Percentiles rank a stretch among this genome's conserved stretches.
Evolutionary conservation across 1,140 invertebrate genomes (phyloP).

Genomic region (Rhyacophila brunnea): DNA sequence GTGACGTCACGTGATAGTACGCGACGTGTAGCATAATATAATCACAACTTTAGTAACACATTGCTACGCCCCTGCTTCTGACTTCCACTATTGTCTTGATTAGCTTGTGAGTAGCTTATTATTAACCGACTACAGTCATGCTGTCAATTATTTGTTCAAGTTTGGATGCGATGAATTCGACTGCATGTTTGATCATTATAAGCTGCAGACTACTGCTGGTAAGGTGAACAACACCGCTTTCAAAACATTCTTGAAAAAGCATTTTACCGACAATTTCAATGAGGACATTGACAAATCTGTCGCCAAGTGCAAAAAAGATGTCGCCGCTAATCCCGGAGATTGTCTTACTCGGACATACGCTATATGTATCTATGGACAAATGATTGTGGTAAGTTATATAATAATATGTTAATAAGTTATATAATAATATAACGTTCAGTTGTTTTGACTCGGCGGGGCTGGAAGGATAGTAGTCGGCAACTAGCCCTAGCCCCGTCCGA

Average conservation of each 20-base stretch:
- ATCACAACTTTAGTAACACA: not conserved
- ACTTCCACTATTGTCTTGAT: no score
- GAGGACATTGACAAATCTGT: no score
- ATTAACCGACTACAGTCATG: not conserved
- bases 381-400: no score
- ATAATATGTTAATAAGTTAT: no score
- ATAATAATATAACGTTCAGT: not conserved
- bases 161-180: slow-evolving; percentile 13
- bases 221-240: slow-evolving; percentile 13
- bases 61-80: not conserved
- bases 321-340: no score
- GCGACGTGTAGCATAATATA: not conserved
- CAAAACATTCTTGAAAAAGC: slow-evolving; percentile 15
- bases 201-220: slow-evolving; percentile 11
- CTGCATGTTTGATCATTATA: slow-evolving; percentile 19
- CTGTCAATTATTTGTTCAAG: not conserved
- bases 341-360: no score
- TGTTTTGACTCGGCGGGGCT: not conserved
- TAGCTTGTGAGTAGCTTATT: not conserved
- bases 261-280: slow-evolving; percentile 7
- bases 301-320: no score
- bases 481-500: not conserved
- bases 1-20: not conserved
- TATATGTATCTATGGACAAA: no score
- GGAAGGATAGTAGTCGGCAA: slow-evolving; percentile 1